Conservation (phyloP, 2,113 vertebrate species). For the Datnioides undecimradiatus region DNA sequence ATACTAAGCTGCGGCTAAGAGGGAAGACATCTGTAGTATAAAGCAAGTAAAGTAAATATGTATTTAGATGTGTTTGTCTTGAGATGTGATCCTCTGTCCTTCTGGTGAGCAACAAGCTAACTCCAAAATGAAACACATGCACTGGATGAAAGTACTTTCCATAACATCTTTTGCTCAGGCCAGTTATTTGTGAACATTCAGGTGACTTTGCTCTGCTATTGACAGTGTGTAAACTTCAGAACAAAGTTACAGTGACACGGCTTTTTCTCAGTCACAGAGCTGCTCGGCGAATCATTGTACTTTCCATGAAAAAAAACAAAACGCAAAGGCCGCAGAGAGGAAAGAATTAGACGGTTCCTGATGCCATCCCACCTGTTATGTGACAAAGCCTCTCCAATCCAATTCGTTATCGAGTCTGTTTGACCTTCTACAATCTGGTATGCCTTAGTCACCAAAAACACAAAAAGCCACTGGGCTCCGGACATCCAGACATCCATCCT, state of each 20-base stretch:
- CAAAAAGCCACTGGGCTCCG: not conserved
- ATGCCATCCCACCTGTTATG: not conserved
- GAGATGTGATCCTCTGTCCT: not conserved
- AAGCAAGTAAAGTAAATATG: not conserved
- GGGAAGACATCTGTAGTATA: not conserved
- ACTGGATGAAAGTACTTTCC: not conserved
- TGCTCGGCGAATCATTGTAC: conserved; percentile 4
- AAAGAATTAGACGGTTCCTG: not conserved
- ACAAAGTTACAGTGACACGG: conserved; percentile 2
- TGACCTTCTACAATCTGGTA: not conserved
- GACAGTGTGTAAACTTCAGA: not conserved
- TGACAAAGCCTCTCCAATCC: not conserved
- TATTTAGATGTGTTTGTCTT: not conserved
- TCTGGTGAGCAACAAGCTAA: not conserved
- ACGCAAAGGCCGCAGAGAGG: not conserved
- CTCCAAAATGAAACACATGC: not conserved
- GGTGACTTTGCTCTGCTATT: conserved; percentile 41
- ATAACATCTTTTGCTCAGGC: not conserved
- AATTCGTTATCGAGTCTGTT: not conserved
- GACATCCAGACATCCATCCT: not conserved
- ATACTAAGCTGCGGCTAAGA: not conserved
- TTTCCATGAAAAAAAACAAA: not conserved
- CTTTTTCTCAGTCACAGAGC: conserved; percentile 47
- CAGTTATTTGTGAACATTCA: conserved; percentile 44
- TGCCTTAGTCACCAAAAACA: not conserved